Evolutionary conservation across 2,888 invertebrate species (phyloP).

Genomic region (Apantesis nais): DNA sequence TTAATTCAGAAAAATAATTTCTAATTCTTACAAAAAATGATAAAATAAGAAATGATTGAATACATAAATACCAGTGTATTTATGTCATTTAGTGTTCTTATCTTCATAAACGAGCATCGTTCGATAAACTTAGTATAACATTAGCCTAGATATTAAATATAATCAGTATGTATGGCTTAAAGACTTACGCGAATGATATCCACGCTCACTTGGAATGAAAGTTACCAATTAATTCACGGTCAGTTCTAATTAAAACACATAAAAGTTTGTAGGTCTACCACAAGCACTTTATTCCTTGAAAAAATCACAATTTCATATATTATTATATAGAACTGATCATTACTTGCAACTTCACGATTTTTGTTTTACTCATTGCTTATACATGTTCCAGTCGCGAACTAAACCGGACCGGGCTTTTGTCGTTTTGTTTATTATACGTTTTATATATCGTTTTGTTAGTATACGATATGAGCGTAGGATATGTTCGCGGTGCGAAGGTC

Average conservation of each 20-base stretch:
- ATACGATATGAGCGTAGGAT: conserved; percentile 57
- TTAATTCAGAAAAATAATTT: background rate
- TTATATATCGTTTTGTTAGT: conserved; percentile 57
- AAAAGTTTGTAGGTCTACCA: conserved; percentile 22
- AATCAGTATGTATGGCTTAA: background rate
- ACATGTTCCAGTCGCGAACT: conserved; percentile 57
- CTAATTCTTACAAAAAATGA: background rate
- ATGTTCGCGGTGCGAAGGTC: conserved; percentile 64
- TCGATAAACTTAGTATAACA: conserved; percentile 26
- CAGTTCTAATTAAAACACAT: conserved; percentile 5
- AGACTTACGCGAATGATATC: conserved; percentile 38
- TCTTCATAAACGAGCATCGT: conserved; percentile 22
- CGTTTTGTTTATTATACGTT: conserved; percentile 61
- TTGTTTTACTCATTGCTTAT: conserved; percentile 58
- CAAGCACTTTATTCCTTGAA: conserved; percentile 14
- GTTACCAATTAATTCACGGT: conserved; percentile 36
- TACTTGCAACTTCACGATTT: conserved; percentile 39
- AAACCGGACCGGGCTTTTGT: conserved; percentile 72
- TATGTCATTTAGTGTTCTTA: conserved; percentile 12
- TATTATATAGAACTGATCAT: conserved; percentile 43
- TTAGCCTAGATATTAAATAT: conserved; percentile 9
- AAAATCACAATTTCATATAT: conserved; percentile 19
- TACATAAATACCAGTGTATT: background rate
- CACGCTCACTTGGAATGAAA: conserved; percentile 33
- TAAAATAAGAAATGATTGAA: background rate